Conservation (phyloP, 2,113 vertebrate species). For the Semicossyphus pulcher region DNA sequence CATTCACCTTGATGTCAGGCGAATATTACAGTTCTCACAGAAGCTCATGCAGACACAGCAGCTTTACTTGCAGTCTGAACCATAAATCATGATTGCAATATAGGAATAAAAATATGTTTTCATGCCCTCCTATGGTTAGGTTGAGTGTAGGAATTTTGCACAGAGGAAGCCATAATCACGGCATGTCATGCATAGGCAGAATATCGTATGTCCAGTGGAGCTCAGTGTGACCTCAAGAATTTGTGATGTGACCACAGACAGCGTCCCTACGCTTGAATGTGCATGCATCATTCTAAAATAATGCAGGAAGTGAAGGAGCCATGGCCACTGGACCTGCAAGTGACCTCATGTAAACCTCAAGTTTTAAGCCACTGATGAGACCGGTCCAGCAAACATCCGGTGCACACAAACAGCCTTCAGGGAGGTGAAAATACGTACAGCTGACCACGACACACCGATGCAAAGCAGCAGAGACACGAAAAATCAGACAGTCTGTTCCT, state of each 20-base stretch:
- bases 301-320: conserved; percentile 40
- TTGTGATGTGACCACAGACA: conserved; percentile 34
- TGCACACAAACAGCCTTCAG: conserved; percentile 23
- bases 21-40: background rate
- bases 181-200: conserved; percentile 5
- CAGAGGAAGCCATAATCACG: conserved; percentile 31
- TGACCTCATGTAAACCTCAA: conserved; percentile 44
- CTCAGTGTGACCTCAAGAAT: conserved; percentile 37
- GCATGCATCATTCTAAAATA: conserved; percentile 34
- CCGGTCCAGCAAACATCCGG: conserved; percentile 20
- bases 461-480: background rate
- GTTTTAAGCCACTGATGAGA: conserved; percentile 9
- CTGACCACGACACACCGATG: background rate
- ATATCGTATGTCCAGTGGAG: background rate
- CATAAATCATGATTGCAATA: background rate
- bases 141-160: background rate
- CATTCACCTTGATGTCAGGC: too few relatives aligned
- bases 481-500: background rate
- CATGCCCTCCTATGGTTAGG: conserved; percentile 12
- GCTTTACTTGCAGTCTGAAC: background rate
- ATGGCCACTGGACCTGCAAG: conserved; percentile 7
- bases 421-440: conserved; percentile 21
- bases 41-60: background rate
- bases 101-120: conserved; percentile 30
- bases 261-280: conserved; percentile 10